Evolutionary conservation across 2,888 invertebrate genomes (phyloP).

Genomic region (Monoplex corrugatus): DNA sequence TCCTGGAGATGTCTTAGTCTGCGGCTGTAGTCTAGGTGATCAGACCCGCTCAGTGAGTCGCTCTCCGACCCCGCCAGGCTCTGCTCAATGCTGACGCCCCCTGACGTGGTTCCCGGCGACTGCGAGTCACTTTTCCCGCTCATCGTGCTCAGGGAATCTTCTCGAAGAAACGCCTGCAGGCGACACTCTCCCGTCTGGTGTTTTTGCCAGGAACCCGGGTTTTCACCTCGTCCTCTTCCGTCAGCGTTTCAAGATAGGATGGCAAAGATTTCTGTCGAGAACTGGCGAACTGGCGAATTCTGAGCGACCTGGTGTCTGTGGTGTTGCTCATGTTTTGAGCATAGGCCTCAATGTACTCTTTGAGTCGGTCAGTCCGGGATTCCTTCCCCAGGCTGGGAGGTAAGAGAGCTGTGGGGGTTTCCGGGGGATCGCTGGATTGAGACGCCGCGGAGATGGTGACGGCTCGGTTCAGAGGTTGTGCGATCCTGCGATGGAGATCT

Average conservation of each 20-base stretch:
- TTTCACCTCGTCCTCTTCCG: conserved; percentile 72
- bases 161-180: conserved; percentile 54
- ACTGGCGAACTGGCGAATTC: conserved; percentile 62
- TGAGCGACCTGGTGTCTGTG: conserved; percentile 25
- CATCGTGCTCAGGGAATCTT: conserved; percentile 45
- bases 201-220: conserved; percentile 42
- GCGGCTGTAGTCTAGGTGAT: conserved; percentile 16
- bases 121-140: conserved; percentile 3
- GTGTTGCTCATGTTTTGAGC: conserved; percentile 44
- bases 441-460: background rate
- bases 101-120: conserved; percentile 5
- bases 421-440: background rate
- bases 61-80: conserved; percentile 43
- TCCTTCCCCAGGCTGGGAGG: conserved; percentile 33
- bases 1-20: background rate
- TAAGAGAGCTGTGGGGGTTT: conserved; percentile 16
- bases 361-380: conserved; percentile 49
- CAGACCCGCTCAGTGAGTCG: conserved; percentile 45
- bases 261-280: conserved; percentile 74
- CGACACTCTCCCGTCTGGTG: conserved; percentile 50
- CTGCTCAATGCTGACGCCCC: conserved; percentile 34
- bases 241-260: conserved; percentile 71
- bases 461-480: background rate
- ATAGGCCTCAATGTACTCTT: conserved; percentile 56
- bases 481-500: conserved; percentile 34